Conservation (phyloP, 2,113 vertebrate genomes). For the Anas platyrhynchos region DNA sequence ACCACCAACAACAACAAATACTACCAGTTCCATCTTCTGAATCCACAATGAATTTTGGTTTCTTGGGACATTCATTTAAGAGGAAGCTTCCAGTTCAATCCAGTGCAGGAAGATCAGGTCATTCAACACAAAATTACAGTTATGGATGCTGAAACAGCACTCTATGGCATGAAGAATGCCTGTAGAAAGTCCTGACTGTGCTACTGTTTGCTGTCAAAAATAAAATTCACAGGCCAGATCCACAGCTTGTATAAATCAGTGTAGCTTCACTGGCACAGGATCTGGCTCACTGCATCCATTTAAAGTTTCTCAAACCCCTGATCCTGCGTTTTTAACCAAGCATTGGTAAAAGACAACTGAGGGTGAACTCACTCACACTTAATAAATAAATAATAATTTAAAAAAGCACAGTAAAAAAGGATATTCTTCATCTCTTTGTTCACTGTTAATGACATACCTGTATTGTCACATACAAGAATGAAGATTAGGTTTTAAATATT, state of each 20-base stretch:
- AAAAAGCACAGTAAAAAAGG: neutral
- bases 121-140: neutral
- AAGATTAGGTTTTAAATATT: neutral
- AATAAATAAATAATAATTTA: neutral
- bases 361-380: neutral
- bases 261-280: neutral
- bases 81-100: neutral
- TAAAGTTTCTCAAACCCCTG: neutral
- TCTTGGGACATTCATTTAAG: neutral
- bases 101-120: neutral
- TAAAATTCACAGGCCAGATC: conserved; percentile 5
- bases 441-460: neutral
- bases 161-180: neutral
- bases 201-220: conserved; percentile 14
- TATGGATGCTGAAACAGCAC: neutral
- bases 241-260: neutral
- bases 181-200: conserved; percentile 20
- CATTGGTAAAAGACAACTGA: neutral
- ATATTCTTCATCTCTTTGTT: neutral
- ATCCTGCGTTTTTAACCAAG: neutral
- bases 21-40: neutral
- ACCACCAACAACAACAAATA: too few relatives aligned
- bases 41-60: neutral
- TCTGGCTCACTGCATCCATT: neutral
- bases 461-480: neutral